Base-by-base conservation (phyloP, 1,140 invertebrate genomes). In the Ephestia elutella region DNA sequence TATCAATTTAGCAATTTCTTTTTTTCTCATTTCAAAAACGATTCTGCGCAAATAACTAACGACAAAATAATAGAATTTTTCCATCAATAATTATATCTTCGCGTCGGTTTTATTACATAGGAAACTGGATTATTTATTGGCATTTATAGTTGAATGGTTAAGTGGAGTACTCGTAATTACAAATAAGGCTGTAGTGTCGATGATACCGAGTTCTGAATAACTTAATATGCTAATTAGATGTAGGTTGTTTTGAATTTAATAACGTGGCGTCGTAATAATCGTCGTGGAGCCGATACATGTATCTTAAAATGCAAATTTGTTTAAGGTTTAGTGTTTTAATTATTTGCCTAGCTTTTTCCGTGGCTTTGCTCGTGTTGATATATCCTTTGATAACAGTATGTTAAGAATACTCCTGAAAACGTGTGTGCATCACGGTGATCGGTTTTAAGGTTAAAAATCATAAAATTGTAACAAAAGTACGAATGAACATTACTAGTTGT, bases 191-290 rank as follows among this genome's bases (percentile, higher is more conserved):
- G 8, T 15, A 51, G 28, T 35, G 25, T 50, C 13, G 59, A 60
- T 60, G 59, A 60, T 49, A 49, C 51, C 32, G 10, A 15, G 19
- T 25, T 56, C 44, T 7, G 59, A 30, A 60, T 60, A 60, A 53
- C 13, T 58, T 51, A 51, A 58, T 28, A 57, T 57, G 56, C 15
- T 49, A 44, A 49, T 57, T 49, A 53, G 50, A 25, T 49, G 25
- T 49, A 17, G 56, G 56, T 15, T 57, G 25, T 49, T 60, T 49
- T 60, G 51, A 60, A 54, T 49, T 60, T 17, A 48, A 54, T 49
- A 20, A 48, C 20, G 19, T 21, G 19, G 21, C 50, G 50, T 49
- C 15, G 18, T 53, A 44, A 44, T 44, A 10, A n/a, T 2, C 0
- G 38, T 44, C 38, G 15, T 4, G 15, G 2, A 44, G 10, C 13